Conservation (phyloP, 2,113 vertebrate species). For the Nothobranchius kuhntae region DNA sequence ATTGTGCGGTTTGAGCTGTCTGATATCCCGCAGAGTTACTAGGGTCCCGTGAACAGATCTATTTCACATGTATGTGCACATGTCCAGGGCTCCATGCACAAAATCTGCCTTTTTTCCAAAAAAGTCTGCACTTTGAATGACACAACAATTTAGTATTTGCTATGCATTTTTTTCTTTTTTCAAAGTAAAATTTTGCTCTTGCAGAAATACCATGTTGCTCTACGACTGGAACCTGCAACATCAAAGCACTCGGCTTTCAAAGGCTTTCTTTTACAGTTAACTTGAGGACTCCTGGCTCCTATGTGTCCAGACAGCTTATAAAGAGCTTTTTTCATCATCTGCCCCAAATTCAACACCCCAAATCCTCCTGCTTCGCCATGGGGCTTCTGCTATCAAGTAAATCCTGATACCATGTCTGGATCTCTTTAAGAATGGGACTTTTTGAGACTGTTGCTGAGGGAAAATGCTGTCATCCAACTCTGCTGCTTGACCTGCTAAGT, state of each 20-base stretch:
- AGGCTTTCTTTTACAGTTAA: slow-evolving; percentile 84
- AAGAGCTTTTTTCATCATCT: slow-evolving; percentile 87
- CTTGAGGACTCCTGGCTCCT: slow-evolving; percentile 81
- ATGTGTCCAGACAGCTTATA: slow-evolving; percentile 85
- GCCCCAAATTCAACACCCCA: slow-evolving; percentile 81
- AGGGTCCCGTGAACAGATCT: slow-evolving; percentile 37
- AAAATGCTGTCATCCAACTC: slow-evolving; percentile 78
- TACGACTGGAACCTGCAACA: slow-evolving; percentile 79
- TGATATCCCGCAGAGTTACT: slow-evolving; percentile 59
- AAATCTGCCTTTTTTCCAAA: neutral
- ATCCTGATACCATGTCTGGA: slow-evolving; percentile 68
- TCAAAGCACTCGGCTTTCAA: slow-evolving; percentile 83
- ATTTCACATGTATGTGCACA: slow-evolving; percentile 7
- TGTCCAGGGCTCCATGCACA: neutral
- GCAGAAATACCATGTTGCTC: slow-evolving; percentile 67
- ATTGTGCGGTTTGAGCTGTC: slow-evolving; percentile 71
- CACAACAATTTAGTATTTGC: slow-evolving; percentile 18
- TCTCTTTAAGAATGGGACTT: slow-evolving; percentile 81
- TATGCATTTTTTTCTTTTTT: slow-evolving; percentile 17
- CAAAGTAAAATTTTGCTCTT: slow-evolving; percentile 42
- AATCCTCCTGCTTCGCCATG: slow-evolving; percentile 82
- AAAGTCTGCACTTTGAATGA: slow-evolving; percentile 31
- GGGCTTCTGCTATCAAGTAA: slow-evolving; percentile 82
- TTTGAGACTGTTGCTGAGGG: slow-evolving; percentile 78
- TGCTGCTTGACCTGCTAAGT: slow-evolving; percentile 72